Base-by-base conservation (phyloP, 2,113 vertebrate genomes). In the Empidonax traillii region DNA sequence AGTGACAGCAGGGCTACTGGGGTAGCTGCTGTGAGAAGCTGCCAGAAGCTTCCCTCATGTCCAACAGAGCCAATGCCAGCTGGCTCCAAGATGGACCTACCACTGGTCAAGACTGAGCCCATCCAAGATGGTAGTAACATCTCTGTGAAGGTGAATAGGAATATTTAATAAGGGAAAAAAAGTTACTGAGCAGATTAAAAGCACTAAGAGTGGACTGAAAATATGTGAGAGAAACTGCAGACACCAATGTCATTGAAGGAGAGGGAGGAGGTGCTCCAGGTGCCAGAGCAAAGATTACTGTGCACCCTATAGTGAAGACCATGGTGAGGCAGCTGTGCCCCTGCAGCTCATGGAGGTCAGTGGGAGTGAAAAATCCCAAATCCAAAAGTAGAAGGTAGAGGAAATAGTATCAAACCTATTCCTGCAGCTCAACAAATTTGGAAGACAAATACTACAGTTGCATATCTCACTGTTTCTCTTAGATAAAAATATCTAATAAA, bases 71-170 rank as follows among this genome's bases (percentile, higher is more conserved):
- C 33, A 46, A 17, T 46, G 18, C 23, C 6, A 9, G 33, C 39
- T 4, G 15, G 33, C 24, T 75, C 46, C 23, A 61, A 52, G 61
- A 44, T 0, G 0, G 37, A 39, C 27, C 37, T 4, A 2, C 12
- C 19, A 15, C 14, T 66, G 19, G 27, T 27, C 59, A 65, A 63
- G 31, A 14, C 25, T 22, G 56, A 66, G 44, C 33, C 63, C 9
- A 44, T 51, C 25, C 51, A 15, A 37, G 31, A 44, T 55, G 27
- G 11, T 6, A 51, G 14, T 28, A 39, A 52, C 16, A 16, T 4
- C 17, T 59, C 33, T n/a, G 33, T 51, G 18, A 39, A 37, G 35
- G 59, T 39, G 35, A 39, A 61, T 18, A 39, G 11, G 24, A 61
- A 0, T 28, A 80, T 73, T 51, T 33, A 52, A 39, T 58, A 39